A percentile compares a stretch with the other conserved stretches of the same genome.
Evolutionary conservation across 1,140 invertebrate species (phyloP).

Genomic region (Macrobrachium rosenbergii): DNA sequence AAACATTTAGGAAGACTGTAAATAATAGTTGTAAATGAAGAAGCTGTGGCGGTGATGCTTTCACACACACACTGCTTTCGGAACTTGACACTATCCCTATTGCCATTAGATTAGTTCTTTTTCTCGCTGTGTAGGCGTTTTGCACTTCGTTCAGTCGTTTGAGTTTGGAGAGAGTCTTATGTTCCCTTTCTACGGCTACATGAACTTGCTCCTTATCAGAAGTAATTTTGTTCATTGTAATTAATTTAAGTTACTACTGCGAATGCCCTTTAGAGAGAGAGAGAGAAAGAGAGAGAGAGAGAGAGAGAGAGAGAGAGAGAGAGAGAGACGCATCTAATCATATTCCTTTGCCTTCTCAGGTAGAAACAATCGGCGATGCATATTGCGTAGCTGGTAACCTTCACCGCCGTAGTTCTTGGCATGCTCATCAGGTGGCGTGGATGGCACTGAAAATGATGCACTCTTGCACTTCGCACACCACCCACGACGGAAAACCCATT

Average conservation of each 20-base stretch:
- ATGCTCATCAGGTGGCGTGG: slow-evolving; percentile 95
- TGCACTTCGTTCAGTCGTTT: not conserved
- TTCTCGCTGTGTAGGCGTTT: not conserved
- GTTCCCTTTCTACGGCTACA: no score
- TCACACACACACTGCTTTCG: no score
- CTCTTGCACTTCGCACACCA: slow-evolving; percentile 86
- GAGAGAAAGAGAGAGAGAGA: not conserved
- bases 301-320: not conserved
- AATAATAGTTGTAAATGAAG: no score
- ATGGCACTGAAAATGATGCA: slow-evolving; percentile 94
- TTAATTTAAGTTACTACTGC: no score
- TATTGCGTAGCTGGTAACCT: slow-evolving; percentile 95
- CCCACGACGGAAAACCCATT: slow-evolving; percentile 91
- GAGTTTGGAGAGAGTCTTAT: not conserved
- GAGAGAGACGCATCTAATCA: not conserved
- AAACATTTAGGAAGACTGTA: no score
- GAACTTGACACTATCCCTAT: no score
- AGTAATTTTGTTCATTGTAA: no score
- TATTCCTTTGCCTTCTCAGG: slow-evolving; percentile 73
- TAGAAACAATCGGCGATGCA: slow-evolving; percentile 94
- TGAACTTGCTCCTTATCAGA: no score
- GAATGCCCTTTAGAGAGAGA: not conserved
- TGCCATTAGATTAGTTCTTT: no score
- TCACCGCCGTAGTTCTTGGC: slow-evolving; percentile 84
- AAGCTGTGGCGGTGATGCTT: no score